Evolutionary conservation across 1,140 invertebrate species (phyloP).

Genomic region (Steinernema khuongi): DNA sequence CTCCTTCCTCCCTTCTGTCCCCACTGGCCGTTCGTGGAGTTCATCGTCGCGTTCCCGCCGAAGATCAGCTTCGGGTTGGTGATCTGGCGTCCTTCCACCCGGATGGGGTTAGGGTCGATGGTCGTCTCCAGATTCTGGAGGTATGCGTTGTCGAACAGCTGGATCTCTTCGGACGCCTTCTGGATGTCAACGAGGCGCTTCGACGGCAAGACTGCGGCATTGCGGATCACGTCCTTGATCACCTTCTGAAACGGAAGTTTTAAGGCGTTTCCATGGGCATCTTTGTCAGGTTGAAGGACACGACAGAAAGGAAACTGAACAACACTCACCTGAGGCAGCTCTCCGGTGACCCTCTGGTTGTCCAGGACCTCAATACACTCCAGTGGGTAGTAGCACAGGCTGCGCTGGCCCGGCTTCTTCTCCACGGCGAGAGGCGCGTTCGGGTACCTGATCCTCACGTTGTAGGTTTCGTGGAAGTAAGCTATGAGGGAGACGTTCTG

Average conservation of each 20-base stretch:
- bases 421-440: neutral
- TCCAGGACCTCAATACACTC: neutral
- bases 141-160: neutral
- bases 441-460: neutral
- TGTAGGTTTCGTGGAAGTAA: neutral
- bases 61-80: neutral
- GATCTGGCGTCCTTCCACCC: neutral
- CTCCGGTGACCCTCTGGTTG: neutral
- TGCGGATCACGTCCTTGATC: neutral
- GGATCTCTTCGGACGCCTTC: neutral
- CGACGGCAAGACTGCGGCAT: neutral
- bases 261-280: too few relatives aligned
- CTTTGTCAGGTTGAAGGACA: too few relatives aligned
- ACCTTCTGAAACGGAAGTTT: too few relatives aligned
- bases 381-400: neutral
- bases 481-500: neutral
- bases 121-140: neutral
- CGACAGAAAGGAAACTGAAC: too few relatives aligned
- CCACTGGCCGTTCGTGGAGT: neutral
- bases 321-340: neutral
- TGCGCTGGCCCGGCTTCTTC: neutral
- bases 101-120: neutral
- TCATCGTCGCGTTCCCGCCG: neutral
- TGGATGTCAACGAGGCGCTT: neutral
- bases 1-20: neutral